Evolutionary conservation across 2,113 vertebrate species (phyloP), one percentile per base, ranked within the genome.

Genomic region (Anolis carolinensis): DNA sequence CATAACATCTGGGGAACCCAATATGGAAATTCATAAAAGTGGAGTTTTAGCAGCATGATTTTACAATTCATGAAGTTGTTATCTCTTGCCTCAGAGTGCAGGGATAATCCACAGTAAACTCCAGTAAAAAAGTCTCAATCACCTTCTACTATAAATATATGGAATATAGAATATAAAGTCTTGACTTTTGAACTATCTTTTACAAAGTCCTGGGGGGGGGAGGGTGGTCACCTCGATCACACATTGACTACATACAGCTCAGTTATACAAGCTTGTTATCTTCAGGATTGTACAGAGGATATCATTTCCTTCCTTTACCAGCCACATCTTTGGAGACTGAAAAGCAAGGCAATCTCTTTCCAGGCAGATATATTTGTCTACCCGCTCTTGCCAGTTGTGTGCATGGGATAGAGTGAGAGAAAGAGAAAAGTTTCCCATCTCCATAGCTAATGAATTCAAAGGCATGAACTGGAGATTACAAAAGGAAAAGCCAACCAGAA

Each of bases 361-460:
- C 21, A 79, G 34, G 48, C 48, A 18, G 7, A 55, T 74, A 10
- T 70, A 16, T 48, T 30, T 8, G 13, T 50, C 2, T 39, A 39
- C 4, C 1, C 6, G 65, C 30, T 5, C 30, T 32, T 32, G 68
- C 48, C 10, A 25, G 11, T n/a, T 0, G 2, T 59, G 83, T 76
- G 48, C 48, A 39, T 21, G 4, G 13, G 50, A 11, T 44, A 32
- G 80, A 50, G 79, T 5, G 44, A 14, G 21, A 68, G 65, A 68
- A 30, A 30, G 23, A 25, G 65, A 68, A 30, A 68, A 30, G 9
- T 34, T 14, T 52, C 34, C 67, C 48, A 79, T 16, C 23, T 50
- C 83, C 67, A 0, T 5, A 73, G 88, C 83, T 94, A 93, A 92
- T 89, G 88, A 89, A 92, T 94, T 93, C 92, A 91, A 65, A 90